Evolutionary conservation across 2,113 vertebrate species (phyloP).

Genomic region (Suricata suricatta): DNA sequence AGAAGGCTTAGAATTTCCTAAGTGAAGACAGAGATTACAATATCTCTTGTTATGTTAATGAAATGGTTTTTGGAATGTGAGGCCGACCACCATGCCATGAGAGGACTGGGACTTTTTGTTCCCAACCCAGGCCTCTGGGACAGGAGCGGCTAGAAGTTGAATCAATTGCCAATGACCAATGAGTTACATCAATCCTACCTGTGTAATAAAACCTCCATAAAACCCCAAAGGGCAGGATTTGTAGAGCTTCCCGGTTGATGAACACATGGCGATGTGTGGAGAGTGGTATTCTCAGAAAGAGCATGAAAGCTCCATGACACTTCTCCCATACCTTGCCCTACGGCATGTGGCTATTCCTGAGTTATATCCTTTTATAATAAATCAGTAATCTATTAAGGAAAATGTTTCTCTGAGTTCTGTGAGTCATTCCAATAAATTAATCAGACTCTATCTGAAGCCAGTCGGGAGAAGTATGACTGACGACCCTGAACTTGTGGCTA

Average conservation of each 20-base stretch:
- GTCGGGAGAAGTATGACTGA: not conserved
- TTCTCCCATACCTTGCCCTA: not conserved
- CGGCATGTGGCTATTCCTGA: not conserved
- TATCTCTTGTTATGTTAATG: not conserved
- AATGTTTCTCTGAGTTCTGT: not conserved
- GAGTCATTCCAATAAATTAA: not conserved
- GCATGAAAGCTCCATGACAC: not conserved
- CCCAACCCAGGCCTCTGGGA: not conserved
- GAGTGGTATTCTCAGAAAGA: not conserved
- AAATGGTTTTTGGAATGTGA: not conserved
- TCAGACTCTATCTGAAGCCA: not conserved
- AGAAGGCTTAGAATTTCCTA: not conserved
- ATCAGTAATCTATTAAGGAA: not conserved
- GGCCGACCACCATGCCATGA: not conserved
- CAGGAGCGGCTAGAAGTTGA: not conserved
- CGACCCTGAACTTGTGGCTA: not conserved
- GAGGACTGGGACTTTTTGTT: not conserved
- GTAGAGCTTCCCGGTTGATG: not conserved
- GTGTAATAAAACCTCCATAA: not conserved
- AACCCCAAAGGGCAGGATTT: not conserved
- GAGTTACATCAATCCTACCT: not conserved
- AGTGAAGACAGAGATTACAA: not conserved
- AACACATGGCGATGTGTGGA: not conserved
- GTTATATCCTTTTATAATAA: not conserved
- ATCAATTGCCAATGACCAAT: not conserved